Conservation (phyloP, 2,113 vertebrate species). For the Stictonetta naevosa region DNA sequence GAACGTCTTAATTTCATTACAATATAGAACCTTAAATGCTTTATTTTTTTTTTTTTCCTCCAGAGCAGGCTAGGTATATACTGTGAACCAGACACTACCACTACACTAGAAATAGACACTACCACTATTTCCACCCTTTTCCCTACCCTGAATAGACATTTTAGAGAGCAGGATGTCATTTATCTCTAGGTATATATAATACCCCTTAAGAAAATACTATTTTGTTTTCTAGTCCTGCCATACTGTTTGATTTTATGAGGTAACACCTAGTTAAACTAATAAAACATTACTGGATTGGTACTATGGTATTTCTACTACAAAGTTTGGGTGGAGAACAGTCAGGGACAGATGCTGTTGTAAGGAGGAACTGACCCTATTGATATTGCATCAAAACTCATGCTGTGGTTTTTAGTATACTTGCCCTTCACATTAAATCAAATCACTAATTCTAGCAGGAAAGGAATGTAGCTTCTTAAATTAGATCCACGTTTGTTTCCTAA, state of each 20-base stretch:
- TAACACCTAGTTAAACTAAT: not conserved
- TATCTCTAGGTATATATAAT: not conserved
- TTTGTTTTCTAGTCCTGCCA: not conserved
- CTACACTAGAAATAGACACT: not conserved
- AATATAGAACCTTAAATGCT: not conserved
- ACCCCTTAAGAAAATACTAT: not conserved
- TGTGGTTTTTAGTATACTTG: not conserved
- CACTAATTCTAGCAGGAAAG: not conserved
- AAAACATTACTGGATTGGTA: not conserved
- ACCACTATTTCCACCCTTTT: not conserved
- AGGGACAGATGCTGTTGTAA: rapidly evolving
- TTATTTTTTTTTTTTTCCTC: not conserved
- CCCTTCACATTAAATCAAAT: not conserved
- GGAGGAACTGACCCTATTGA: not conserved
- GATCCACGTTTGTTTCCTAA: constrained; percentile 16
- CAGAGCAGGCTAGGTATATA: too few species aligned
- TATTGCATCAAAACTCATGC: rapidly evolving
- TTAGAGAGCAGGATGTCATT: not conserved
- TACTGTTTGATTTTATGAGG: not conserved
- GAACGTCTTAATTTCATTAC: not conserved
- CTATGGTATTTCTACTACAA: rapidly evolving
- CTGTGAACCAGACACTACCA: not conserved
- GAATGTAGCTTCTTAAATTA: not conserved
- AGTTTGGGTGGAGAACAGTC: not conserved
- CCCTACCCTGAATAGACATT: not conserved